These are phyloP conservation scores for Euphonia xanthogaster DNA, from an alignment of 2,797 vertebrate species.

Conservation along the genomic window DNA sequence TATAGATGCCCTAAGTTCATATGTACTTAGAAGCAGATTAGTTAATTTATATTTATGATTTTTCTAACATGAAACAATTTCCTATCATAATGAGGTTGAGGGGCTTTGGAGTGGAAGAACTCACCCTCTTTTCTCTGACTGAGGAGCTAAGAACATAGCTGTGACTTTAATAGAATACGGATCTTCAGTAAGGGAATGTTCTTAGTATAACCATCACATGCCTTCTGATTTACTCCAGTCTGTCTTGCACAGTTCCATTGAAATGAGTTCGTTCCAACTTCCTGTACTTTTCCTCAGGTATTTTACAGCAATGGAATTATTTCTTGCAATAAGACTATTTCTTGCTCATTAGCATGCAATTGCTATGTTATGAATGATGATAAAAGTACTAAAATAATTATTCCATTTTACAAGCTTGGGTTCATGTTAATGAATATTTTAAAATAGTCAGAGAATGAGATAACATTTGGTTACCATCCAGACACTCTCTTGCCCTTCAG, in stretches of 20 bases:
- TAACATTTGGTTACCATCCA: slow-evolving; percentile 28
- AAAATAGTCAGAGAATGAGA: slow-evolving; percentile 29
- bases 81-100: background rate
- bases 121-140: background rate
- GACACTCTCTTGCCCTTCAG: background rate
- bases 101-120: background rate
- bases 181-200: background rate
- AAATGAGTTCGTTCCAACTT: background rate
- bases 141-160: background rate
- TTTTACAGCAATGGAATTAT: background rate
- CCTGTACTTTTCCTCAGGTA: background rate
- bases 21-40: background rate
- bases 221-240: background rate
- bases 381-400: slow-evolving; percentile 24
- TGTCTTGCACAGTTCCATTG: background rate
- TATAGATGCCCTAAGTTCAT: background rate
- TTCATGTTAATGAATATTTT: slow-evolving; percentile 36
- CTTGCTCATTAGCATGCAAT: background rate
- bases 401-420: background rate
- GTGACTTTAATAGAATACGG: background rate
- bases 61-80: background rate
- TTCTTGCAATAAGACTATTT: background rate
- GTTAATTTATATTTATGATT: background rate
- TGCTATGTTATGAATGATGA: background rate
- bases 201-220: background rate